Evolutionary conservation across 2,888 invertebrate genomes (phyloP), one percentile per base, ranked within the genome.

Genomic region (Actias luna): DNA sequence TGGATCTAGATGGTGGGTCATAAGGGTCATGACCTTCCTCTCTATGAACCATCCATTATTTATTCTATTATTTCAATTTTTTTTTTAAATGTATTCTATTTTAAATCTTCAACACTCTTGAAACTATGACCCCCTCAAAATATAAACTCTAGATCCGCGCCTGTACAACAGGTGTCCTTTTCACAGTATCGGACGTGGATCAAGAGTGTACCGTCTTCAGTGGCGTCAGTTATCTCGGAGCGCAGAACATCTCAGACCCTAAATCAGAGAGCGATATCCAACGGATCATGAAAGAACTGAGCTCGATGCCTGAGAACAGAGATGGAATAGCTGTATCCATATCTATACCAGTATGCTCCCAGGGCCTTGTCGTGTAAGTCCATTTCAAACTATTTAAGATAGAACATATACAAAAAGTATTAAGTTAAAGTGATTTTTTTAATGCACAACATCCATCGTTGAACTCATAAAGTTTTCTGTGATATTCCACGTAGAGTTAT

Each of bases 191-290:
- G 77, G 96, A 97, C 85, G 95, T 96, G 69, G 96, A 97, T 85
- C 97, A 97, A 89, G 97, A 97, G 70, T 97, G 97, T 84, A 97
- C 98, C 18, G 96, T 98, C 78, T 98, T 98, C 91, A 96, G 97
- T 78, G 97, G 98, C 0, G 97, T 99, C 55, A 97, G 97, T 65
- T 99, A 99, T 92, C 93, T 99, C 73, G 99, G 99, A 55, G 96
- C 98, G 14, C 97, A 98, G 62, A 95, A 96, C 71, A 98, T 99
- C 74, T 96, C 97, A 80, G 97, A 98, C 14, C 98, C 99, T 0
- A 97, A 98, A 84, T 98, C 97, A 25, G 98, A 99, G 88, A 93
- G 93, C 12, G 98, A 99, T 92, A 98, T 99, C 67, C 98, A 98
- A 84, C 94, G 96, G 61, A 98, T 98, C 82, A 99, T 99, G 97